Evolutionary conservation across 2,797 vertebrate genomes (phyloP).

Genomic region (Galago senegalensis): DNA sequence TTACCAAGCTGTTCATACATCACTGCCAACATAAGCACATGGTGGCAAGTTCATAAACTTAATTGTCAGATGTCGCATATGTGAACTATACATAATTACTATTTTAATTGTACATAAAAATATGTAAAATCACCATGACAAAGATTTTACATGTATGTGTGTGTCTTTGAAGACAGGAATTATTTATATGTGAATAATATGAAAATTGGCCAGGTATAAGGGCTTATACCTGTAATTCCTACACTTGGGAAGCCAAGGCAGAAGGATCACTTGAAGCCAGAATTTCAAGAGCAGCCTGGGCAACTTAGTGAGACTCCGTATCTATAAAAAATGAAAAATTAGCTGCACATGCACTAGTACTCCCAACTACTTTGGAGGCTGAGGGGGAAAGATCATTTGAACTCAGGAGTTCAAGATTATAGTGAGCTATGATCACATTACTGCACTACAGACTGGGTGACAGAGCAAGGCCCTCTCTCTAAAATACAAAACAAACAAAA

Average conservation of each 20-base stretch:
- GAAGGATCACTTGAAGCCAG: not conserved
- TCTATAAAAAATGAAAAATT: not conserved
- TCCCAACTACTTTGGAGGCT: not conserved
- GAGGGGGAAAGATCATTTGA: not conserved
- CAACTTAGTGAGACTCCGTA: not conserved
- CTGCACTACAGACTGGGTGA: not conserved
- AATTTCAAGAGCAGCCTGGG: not conserved
- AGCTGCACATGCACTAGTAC: too few species aligned
- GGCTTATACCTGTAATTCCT: not conserved
- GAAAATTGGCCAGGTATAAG: too few species aligned
- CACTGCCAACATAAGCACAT: too few species aligned
- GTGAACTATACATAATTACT: not conserved
- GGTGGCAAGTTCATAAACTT: too few species aligned
- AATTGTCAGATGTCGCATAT: too few species aligned
- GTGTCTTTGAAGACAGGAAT: not conserved
- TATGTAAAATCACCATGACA: not conserved
- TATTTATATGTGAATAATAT: not conserved
- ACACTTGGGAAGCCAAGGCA: not conserved
- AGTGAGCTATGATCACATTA: not conserved
- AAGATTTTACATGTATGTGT: not conserved
- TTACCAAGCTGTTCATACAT: too few species aligned
- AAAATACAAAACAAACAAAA: not conserved
- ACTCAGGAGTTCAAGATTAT: not conserved
- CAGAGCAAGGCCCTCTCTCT: not conserved
- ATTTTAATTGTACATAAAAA: constrained; percentile 24